These are phyloP conservation scores for Apis dorsata DNA, from an alignment of 1,140 invertebrate species.

Conservation along the genomic window DNA sequence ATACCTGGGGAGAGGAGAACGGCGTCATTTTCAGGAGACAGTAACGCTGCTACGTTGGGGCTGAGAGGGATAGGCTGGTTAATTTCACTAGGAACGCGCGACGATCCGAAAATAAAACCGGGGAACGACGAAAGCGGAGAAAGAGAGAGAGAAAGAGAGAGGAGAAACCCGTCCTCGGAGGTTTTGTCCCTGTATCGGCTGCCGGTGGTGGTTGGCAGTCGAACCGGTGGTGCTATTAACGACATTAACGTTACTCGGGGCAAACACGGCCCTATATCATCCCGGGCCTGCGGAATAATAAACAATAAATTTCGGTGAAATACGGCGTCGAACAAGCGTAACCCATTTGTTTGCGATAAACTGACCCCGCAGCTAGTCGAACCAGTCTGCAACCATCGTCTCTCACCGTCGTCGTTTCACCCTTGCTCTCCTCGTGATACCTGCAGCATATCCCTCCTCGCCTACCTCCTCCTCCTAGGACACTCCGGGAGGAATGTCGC, in stretches of 20 bases:
- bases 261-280: conserved; percentile 79
- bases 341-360: conserved; percentile 81
- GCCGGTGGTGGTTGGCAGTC: conserved; percentile 62
- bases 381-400: conserved; percentile 73
- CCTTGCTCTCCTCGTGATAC: conserved; percentile 38
- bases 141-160: too few species aligned
- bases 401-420: conserved; percentile 31
- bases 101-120: conserved; percentile 34
- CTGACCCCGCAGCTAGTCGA: conserved; percentile 77
- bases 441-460: not conserved
- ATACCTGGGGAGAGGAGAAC: not conserved
- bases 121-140: too few species aligned
- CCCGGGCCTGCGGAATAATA: conserved; percentile 75
- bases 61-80: not conserved
- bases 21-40: conserved; percentile 12
- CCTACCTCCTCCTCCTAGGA: not conserved
- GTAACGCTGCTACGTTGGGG: not conserved
- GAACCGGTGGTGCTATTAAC: conserved; percentile 78
- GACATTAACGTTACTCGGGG: conserved; percentile 78
- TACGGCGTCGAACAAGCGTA: conserved; percentile 78
- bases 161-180: conserved; percentile 48
- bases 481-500: too few species aligned
- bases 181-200: conserved; percentile 56
- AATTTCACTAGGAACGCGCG: conserved; percentile 27
- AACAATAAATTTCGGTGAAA: conserved; percentile 80